phyloP scores from a whole-genome alignment of 2,113 vertebrate species.

The Egretta garzetta region DNA sequence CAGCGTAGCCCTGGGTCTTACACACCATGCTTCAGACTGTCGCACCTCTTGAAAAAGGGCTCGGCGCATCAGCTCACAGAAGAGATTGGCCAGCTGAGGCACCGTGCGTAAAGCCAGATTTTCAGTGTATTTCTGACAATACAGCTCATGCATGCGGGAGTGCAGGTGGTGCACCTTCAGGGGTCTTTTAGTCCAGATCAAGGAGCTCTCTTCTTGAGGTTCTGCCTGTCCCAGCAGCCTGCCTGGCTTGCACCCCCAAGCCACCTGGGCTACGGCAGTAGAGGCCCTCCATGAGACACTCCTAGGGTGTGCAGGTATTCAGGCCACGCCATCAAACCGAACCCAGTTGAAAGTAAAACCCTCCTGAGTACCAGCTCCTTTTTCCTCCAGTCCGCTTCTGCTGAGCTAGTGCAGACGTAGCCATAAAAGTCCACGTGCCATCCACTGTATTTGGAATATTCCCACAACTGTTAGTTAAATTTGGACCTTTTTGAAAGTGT shows the following conservation, averaged over 20 bases:
- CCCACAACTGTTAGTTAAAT: neutral
- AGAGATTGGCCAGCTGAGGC: neutral
- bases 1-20: neutral
- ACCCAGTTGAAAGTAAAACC: neutral
- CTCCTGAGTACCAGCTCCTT: neutral
- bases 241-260: fast-evolving
- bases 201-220: neutral
- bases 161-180: neutral
- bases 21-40: neutral
- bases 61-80: neutral
- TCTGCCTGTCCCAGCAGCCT: neutral
- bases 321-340: neutral
- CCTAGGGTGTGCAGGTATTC: neutral
- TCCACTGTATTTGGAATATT: neutral
- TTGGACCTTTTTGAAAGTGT: neutral
- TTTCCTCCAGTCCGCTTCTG: neutral
- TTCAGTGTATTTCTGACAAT: neutral
- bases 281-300: neutral
- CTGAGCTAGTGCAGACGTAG: neutral
- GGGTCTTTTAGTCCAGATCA: neutral
- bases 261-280: fast-evolving
- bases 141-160: fast-evolving
- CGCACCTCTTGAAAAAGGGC: neutral
- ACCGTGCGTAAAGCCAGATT: neutral
- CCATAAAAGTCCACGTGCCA: neutral